phyloP scores from a whole-genome alignment of 2,797 vertebrate species.

The Peromyscus melanophrys region DNA sequence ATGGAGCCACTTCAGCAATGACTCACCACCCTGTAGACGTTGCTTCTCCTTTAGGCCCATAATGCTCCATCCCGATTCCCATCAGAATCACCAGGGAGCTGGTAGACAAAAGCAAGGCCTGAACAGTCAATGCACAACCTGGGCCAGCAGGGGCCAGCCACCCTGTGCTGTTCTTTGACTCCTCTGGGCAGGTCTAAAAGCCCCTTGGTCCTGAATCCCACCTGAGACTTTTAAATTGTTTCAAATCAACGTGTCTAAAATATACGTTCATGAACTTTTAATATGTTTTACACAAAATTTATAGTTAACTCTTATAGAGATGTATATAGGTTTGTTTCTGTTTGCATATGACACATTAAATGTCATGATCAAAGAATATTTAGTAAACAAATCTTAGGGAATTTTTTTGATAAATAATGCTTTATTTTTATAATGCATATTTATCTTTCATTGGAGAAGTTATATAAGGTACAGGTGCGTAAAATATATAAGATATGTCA shows the following conservation, averaged over 20 bases:
- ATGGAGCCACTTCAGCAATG: neutral
- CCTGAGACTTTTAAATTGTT: neutral
- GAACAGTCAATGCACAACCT: neutral
- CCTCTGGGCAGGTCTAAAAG: neutral
- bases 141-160: neutral
- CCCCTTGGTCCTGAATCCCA: neutral
- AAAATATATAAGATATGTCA: neutral
- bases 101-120: neutral
- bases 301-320: neutral
- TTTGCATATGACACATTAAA: neutral
- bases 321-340: neutral
- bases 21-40: neutral
- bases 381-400: neutral
- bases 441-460: neutral
- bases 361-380: slow-evolving; percentile 27
- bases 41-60: neutral
- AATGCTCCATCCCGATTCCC: neutral
- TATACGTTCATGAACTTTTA: neutral
- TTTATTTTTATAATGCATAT: neutral
- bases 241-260: neutral
- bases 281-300: neutral
- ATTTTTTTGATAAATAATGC: neutral
- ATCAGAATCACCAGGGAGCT: neutral
- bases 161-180: too few relatives aligned
- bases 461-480: neutral